phyloP scores from a whole-genome alignment of 2,888 invertebrate species.

The Mycalesis mineus region DNA sequence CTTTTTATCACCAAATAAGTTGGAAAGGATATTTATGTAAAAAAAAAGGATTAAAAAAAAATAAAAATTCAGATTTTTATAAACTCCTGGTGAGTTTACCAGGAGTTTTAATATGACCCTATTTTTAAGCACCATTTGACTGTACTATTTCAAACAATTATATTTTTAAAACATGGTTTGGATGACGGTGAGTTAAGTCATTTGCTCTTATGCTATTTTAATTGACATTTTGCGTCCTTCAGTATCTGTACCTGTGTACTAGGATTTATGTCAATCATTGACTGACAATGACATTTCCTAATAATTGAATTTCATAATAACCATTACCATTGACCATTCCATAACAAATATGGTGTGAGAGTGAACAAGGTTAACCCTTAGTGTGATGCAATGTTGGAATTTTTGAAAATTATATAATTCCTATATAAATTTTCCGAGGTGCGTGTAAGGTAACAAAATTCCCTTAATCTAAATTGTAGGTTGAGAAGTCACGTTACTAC shows the following conservation, averaged over 20 bases:
- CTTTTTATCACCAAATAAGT: too few species aligned
- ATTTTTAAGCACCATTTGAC: too few species aligned
- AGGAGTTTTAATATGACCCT: too few species aligned
- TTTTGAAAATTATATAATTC: slow-evolving; percentile 49
- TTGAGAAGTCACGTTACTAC: background rate
- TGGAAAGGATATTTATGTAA: too few species aligned
- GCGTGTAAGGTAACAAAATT: slow-evolving; percentile 6
- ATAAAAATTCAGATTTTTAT: too few species aligned
- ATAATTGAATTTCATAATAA: background rate
- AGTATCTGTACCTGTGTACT: too few species aligned
- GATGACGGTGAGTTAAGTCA: background rate
- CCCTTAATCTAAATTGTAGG: background rate
- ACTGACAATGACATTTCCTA: background rate
- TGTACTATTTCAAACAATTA: too few species aligned
- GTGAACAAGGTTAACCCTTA: slow-evolving; percentile 26
- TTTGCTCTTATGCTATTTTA: background rate
- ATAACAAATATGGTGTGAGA: slow-evolving; percentile 6
- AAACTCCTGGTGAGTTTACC: too few species aligned
- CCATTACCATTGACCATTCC: background rate
- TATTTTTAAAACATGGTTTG: too few species aligned
- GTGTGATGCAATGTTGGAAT: slow-evolving; percentile 56
- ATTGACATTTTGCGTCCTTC: background rate
- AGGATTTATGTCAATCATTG: background rate
- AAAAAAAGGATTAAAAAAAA: too few species aligned
- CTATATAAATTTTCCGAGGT: slow-evolving; percentile 20